Percentiles rank a stretch among this genome's conserved stretches.
phyloP scores from a whole-genome alignment of 2,113 vertebrate species.

The Empidonax traillii region DNA sequence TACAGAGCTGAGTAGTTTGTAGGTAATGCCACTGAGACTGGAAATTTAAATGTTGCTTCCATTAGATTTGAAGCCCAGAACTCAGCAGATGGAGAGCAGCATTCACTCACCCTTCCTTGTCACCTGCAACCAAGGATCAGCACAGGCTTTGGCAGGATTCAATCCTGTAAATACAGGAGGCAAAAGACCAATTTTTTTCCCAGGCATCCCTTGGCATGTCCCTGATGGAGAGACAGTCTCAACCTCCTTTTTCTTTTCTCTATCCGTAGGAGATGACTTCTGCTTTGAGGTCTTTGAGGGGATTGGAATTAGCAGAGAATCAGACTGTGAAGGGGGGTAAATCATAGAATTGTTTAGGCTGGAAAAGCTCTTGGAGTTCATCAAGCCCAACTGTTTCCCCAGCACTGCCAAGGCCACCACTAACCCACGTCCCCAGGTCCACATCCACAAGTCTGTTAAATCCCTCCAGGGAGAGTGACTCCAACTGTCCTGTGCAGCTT shows the following conservation, averaged over 20 bases:
- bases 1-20: background rate
- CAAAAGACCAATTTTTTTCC: background rate
- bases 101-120: background rate
- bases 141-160: background rate
- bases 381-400: background rate
- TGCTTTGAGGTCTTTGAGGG: background rate
- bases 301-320: background rate
- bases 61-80: background rate
- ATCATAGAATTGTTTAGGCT: background rate
- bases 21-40: background rate
- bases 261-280: background rate
- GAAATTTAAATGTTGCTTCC: background rate
- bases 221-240: background rate
- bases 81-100: background rate
- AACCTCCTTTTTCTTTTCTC: background rate
- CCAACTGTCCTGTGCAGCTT: background rate
- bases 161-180: rapidly evolving
- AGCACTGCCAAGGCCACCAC: background rate
- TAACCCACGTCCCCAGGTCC: background rate
- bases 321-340: background rate
- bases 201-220: background rate
- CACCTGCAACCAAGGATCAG: background rate
- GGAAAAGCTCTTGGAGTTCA: background rate
- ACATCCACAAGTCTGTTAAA: background rate
- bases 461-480: background rate